Evolutionary conservation across 2,797 vertebrate genomes (phyloP).

Genomic region (Chanos chanos): DNA sequence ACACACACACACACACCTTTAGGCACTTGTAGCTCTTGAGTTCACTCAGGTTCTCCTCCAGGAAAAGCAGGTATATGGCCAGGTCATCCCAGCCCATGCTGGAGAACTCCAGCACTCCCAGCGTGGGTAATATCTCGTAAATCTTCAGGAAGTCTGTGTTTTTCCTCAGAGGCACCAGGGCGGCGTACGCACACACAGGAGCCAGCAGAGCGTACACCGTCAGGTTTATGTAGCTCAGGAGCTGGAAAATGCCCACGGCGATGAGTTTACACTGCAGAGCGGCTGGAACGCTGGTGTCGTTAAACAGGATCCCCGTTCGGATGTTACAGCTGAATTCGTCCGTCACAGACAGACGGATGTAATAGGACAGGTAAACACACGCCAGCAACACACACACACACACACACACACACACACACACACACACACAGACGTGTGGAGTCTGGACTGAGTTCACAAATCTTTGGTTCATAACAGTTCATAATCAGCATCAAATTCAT

Average conservation of each 20-base stretch:
- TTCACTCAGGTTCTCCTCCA: conserved; percentile 97
- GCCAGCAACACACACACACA: conserved; percentile 77
- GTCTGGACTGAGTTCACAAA: too few species aligned
- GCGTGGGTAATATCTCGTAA: conserved; percentile 85
- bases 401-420: too few species aligned
- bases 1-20: too few species aligned
- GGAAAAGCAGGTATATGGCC: conserved; percentile 85
- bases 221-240: conserved; percentile 90
- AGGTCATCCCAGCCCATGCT: conserved; percentile 79
- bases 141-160: conserved; percentile 74
- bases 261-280: conserved; percentile 90
- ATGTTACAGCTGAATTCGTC: conserved; percentile 88
- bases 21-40: too few species aligned
- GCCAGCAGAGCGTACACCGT: conserved; percentile 75
- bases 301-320: conserved; percentile 79
- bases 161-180: conserved; percentile 74
- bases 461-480: too few species aligned
- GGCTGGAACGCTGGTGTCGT: conserved; percentile 76
- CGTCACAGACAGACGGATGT: conserved; percentile 80
- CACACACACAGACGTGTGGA: too few species aligned
- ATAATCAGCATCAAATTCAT: too few species aligned
- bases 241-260: conserved; percentile 87
- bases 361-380: conserved; percentile 85
- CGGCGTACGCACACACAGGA: conserved; percentile 79
- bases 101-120: conserved; percentile 72